phyloP scores from a whole-genome alignment of 2,888 invertebrate species.

The Meganola albula region DNA sequence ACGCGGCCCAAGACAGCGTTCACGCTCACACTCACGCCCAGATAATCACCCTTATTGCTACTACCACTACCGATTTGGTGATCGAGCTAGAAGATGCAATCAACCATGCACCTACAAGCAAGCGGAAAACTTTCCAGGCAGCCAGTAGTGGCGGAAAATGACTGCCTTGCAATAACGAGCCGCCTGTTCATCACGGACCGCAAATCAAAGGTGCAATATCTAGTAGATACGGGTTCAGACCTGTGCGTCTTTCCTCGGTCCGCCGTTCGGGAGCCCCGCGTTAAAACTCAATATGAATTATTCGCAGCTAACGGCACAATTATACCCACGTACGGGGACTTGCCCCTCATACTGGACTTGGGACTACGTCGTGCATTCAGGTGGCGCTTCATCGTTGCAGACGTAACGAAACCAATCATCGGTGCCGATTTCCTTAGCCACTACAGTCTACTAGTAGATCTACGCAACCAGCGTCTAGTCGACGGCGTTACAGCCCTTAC shows the following conservation, averaged over 20 bases:
- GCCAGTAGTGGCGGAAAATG: constrained; percentile 11
- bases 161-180: constrained; percentile 2
- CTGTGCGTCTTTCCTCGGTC: constrained; percentile 20
- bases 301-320: constrained; percentile 34
- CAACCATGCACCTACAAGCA: constrained; percentile 12
- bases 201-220: no score
- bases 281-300: constrained; percentile 24
- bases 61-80: constrained; percentile 19
- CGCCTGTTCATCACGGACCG: constrained; percentile 6
- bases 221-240: no score
- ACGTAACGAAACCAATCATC: constrained; percentile 34
- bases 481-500: constrained; percentile 11
- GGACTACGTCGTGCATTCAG: constrained; percentile 23
- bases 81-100: constrained; percentile 10
- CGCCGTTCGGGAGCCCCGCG: constrained; percentile 8
- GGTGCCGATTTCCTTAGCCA: constrained; percentile 11
- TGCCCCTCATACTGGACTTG: constrained; percentile 10
- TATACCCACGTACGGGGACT: constrained; percentile 25
- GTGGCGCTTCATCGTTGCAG: constrained; percentile 39
- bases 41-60: constrained; percentile 15
- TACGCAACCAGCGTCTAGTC: constrained; percentile 6
- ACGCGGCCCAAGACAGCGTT: no score
- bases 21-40: constrained; percentile 11
- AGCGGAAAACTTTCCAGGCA: constrained; percentile 18
- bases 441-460: constrained; percentile 9